Percentiles rank a stretch among this genome's conserved stretches.
Conservation (phyloP, 2,797 vertebrate genomes). For the Chelon labrosus region DNA sequence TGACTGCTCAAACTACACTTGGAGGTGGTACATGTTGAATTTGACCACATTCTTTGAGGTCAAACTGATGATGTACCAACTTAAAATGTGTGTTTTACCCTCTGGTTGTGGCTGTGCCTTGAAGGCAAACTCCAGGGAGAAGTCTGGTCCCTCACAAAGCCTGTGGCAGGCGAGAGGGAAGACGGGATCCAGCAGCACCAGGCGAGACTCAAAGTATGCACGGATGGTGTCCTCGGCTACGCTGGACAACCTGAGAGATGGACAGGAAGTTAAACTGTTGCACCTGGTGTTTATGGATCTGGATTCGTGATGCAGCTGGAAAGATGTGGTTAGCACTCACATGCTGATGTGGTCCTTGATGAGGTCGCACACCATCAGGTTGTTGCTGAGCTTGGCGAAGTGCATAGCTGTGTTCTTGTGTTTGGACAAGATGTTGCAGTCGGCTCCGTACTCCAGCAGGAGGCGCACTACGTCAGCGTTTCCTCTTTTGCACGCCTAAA, state of each 20-base stretch:
- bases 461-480: constrained; percentile 95
- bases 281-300: not conserved
- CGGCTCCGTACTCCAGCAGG: constrained; percentile 94
- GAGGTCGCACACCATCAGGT: constrained; percentile 90
- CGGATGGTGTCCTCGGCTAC: constrained; percentile 94
- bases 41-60: too few relatives aligned
- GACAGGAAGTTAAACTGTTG: not conserved
- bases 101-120: constrained; percentile 90
- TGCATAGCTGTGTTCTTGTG: constrained; percentile 93
- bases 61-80: not conserved
- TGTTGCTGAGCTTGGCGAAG: constrained; percentile 94
- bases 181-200: constrained; percentile 91
- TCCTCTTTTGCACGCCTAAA: constrained; percentile 95
- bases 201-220: constrained; percentile 93
- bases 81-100: constrained; percentile 78
- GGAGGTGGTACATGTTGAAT: too few relatives aligned
- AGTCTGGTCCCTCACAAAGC: constrained; percentile 96
- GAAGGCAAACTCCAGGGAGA: constrained; percentile 92
- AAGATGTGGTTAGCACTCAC: constrained; percentile 84
- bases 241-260: constrained; percentile 86
- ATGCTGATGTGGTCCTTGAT: constrained; percentile 91
- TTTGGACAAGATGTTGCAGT: constrained; percentile 96
- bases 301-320: not conserved
- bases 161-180: constrained; percentile 96
- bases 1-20: too few relatives aligned